Evolutionary conservation across 2,797 vertebrate genomes (phyloP).

Genomic region (Cercopithecus diana): DNA sequence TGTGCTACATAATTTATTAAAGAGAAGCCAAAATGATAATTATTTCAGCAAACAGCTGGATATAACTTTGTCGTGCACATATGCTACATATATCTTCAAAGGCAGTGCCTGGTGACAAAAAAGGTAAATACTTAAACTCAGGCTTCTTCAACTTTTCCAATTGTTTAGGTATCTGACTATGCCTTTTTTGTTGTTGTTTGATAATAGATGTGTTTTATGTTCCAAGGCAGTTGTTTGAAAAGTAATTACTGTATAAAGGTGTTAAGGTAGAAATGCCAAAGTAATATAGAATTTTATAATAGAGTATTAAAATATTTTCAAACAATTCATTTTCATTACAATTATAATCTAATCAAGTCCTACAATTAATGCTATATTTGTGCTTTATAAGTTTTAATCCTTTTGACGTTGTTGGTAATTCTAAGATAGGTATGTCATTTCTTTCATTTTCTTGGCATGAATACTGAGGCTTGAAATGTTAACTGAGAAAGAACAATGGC

Average conservation of each 20-base stretch:
- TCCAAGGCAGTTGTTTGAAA: not conserved
- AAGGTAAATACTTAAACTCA: not conserved
- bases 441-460: not conserved
- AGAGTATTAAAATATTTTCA: not conserved
- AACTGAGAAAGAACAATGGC: not conserved
- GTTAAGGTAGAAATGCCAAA: not conserved
- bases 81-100: not conserved
- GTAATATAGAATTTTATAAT: not conserved
- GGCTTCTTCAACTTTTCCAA: not conserved
- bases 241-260: not conserved
- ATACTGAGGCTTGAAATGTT: not conserved
- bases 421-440: not conserved
- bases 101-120: no score
- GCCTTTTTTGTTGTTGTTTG: not conserved
- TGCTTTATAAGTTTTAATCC: not conserved
- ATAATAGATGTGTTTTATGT: not conserved
- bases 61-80: not conserved
- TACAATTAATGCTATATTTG: not conserved
- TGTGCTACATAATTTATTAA: not conserved
- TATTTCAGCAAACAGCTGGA: not conserved
- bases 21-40: not conserved
- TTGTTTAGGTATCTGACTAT: not conserved
- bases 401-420: not conserved
- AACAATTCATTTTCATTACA: not conserved
- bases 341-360: not conserved